A percentile compares a stretch with the other conserved stretches of the same genome.
Conservation (phyloP, 2,888 invertebrate species). For the Ornithoptera alexandrae region DNA sequence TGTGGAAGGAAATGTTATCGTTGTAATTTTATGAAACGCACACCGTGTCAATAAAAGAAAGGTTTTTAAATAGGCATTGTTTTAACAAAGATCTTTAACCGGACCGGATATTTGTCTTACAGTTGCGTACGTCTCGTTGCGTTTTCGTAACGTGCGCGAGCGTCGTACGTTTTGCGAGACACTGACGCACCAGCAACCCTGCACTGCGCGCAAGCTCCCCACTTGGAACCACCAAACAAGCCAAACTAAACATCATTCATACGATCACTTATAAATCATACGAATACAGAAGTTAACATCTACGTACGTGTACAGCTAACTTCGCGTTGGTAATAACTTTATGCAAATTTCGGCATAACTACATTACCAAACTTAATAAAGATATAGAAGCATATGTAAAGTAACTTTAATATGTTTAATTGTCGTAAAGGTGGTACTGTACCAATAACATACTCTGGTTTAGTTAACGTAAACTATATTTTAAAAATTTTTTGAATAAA, state of each 20-base stretch:
- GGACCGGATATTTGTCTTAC: slow-evolving; percentile 35
- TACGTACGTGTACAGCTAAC: neutral
- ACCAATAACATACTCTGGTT: too few relatives aligned
- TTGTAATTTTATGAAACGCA: slow-evolving; percentile 20
- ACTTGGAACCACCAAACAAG: slow-evolving; percentile 30
- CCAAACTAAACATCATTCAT: slow-evolving; percentile 36
- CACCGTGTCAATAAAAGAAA: slow-evolving; percentile 19
- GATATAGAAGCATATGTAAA: too few relatives aligned
- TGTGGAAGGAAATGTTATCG: slow-evolving; percentile 37
- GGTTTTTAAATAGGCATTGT: slow-evolving; percentile 16
- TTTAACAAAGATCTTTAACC: slow-evolving; percentile 13
- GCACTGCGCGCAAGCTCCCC: slow-evolving; percentile 34
- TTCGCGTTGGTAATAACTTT: neutral
- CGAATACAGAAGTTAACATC: neutral
- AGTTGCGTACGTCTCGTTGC: slow-evolving; percentile 36
- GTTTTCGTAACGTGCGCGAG: slow-evolving; percentile 39
- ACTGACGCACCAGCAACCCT: slow-evolving; percentile 36
- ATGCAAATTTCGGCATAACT: neutral
- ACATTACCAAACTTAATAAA: too few relatives aligned
- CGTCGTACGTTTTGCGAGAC: slow-evolving; percentile 41
- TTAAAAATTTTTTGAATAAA: too few relatives aligned
- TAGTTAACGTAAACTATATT: too few relatives aligned
- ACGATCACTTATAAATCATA: slow-evolving; percentile 11
- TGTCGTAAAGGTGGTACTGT: too few relatives aligned
- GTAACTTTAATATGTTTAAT: too few relatives aligned